A percentile compares a stretch with the other conserved stretches of the same genome.
Conservation (phyloP, 2,113 vertebrate species). For the Poecilia latipinna region DNA sequence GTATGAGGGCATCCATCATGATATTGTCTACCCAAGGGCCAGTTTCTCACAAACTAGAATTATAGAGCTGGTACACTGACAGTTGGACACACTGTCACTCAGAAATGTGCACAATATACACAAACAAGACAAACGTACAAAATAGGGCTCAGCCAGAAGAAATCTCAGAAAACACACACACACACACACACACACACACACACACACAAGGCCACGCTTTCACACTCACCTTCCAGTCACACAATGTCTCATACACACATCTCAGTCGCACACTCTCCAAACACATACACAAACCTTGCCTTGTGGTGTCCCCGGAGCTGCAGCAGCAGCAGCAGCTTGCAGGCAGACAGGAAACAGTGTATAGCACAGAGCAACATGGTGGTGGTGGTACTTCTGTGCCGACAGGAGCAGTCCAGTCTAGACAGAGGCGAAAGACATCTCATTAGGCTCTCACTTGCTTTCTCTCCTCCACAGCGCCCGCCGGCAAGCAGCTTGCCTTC, state of each 20-base stretch:
- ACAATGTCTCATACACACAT: slow-evolving; percentile 8
- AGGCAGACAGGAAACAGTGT: slow-evolving; percentile 62
- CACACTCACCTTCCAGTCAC: slow-evolving; percentile 38
- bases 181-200: slow-evolving; percentile 36
- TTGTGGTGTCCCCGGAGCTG: slow-evolving; percentile 55
- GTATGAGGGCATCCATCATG: slow-evolving; percentile 75
- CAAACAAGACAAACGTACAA: slow-evolving; percentile 61
- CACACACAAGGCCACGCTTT: neutral
- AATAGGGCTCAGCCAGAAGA: slow-evolving; percentile 41
- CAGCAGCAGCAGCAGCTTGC: slow-evolving; percentile 44
- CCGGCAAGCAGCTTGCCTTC: slow-evolving; percentile 69
- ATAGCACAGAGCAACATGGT: slow-evolving; percentile 54
- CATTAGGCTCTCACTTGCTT: slow-evolving; percentile 78
- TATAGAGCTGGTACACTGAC: slow-evolving; percentile 68
- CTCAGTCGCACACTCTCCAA: slow-evolving; percentile 9
- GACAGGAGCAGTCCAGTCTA: slow-evolving; percentile 75
- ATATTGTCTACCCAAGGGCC: slow-evolving; percentile 72
- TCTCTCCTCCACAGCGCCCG: slow-evolving; percentile 63
- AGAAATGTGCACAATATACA: slow-evolving; percentile 52
- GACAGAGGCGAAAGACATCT: slow-evolving; percentile 84
- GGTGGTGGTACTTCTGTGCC: slow-evolving; percentile 59
- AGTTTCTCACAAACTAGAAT: slow-evolving; percentile 72
- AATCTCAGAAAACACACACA: slow-evolving; percentile 26
- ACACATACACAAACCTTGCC: slow-evolving; percentile 56
- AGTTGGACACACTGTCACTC: slow-evolving; percentile 69